Evolutionary conservation across 2,113 vertebrate species (phyloP).

Genomic region (Neomonachus schauinslandi): DNA sequence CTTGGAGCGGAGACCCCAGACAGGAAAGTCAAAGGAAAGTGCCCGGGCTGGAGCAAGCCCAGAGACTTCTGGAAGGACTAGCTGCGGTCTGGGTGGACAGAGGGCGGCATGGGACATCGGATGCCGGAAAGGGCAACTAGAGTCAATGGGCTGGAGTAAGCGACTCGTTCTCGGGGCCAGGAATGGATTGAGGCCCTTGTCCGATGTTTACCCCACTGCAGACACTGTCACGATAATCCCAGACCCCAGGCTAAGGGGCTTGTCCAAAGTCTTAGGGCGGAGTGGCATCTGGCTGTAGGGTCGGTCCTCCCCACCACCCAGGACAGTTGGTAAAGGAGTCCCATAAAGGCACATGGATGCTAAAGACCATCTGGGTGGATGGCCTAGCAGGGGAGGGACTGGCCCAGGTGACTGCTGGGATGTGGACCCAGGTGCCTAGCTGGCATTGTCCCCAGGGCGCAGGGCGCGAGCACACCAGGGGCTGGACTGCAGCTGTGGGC

Average conservation of each 20-base stretch:
- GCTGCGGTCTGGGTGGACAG: background rate
- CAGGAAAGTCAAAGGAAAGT: background rate
- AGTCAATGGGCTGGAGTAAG: rapidly evolving
- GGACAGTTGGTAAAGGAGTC: background rate
- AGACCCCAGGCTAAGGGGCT: background rate
- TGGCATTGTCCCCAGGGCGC: rapidly evolving
- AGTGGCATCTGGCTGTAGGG: background rate
- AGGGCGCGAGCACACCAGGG: rapidly evolving
- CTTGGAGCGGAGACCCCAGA: background rate
- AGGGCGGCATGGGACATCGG: rapidly evolving
- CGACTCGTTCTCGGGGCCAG: rapidly evolving
- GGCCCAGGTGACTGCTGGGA: background rate
- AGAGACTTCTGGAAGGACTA: background rate
- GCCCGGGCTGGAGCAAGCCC: rapidly evolving
- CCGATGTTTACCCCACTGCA: rapidly evolving
- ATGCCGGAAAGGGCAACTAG: rapidly evolving
- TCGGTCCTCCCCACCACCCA: rapidly evolving
- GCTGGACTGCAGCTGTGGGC: background rate
- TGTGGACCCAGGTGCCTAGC: background rate
- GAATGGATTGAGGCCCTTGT: rapidly evolving
- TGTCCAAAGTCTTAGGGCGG: background rate
- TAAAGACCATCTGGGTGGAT: rapidly evolving
- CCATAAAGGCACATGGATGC: background rate
- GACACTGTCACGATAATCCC: background rate
- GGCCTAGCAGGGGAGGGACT: background rate